Base-by-base conservation (phyloP, 2,113 vertebrate species). In the Cololabis saira region DNA sequence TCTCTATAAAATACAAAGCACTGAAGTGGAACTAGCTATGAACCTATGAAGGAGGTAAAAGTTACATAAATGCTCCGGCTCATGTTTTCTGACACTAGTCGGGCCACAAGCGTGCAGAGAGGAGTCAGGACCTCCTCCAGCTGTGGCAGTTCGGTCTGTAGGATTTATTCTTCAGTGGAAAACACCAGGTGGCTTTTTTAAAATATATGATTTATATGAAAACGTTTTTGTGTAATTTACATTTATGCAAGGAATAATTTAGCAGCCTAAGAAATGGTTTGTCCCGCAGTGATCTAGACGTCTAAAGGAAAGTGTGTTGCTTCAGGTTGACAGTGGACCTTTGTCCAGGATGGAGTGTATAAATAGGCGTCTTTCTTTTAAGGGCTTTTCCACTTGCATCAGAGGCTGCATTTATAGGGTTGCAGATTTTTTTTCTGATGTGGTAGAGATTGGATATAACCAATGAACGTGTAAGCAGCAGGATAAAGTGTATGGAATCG, bases 181-280 rank as follows among this genome's bases (percentile, higher is more conserved):
- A 69, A 61, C 18, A 42, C 73, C 81, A 87, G 75, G 69, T 62
- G 76, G n/a, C 8, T 51, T 24, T 0, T 24, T 63, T 22, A 15
- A 6, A 47, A 59, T 30, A 17, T 4, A 41, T 6, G 18, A 27
- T 49, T 12, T n/a, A 30, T 51, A 33, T 19, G 45, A 57, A 1
- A 55, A 37, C n/a, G 30, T 71, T 0, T 5, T 9, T 12, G n/a
- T 24, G n/a, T 21, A 6, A 15, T 54, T 55, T 17, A 12, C 22
- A 40, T 33, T 6, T 17, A 49, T 22, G 47, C 7, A 16, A 18
- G 51, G 30, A n/a, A 17, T 45, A n/a, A n/a, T n/a, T n/a, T n/a
- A n/a, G n/a, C n/a, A n/a, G n/a, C n/a, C n/a, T n/a, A n/a, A n/a
- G n/a, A n/a, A n/a, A n/a, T n/a, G n/a, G n/a, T 17, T 17, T n/a